Evolutionary conservation across 2,888 invertebrate species (phyloP).

Genomic region (Drosophila sordidula): DNA sequence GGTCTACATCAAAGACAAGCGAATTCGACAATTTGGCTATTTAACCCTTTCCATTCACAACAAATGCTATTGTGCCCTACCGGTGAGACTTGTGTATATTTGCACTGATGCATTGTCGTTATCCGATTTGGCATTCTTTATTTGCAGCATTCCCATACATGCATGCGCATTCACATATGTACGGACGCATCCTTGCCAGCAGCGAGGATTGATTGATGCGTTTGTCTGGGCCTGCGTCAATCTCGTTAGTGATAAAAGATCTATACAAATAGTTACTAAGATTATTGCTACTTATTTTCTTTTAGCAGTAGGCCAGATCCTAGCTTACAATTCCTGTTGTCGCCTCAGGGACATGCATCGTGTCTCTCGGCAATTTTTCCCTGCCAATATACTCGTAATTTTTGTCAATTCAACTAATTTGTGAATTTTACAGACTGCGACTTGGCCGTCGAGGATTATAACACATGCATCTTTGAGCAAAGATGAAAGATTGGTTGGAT

Average conservation of each 20-base stretch:
- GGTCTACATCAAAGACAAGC: conserved; percentile 39
- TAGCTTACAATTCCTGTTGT: background rate
- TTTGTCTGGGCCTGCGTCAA: conserved; percentile 44
- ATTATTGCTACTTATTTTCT: conserved; percentile 18
- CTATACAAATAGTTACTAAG: conserved; percentile 32
- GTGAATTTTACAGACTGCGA: background rate
- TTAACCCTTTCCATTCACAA: conserved; percentile 67
- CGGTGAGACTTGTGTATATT: conserved; percentile 37
- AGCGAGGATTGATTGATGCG: conserved; percentile 46
- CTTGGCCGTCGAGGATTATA: background rate
- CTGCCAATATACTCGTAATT: background rate
- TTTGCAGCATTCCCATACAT: conserved; percentile 5
- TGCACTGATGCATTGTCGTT: conserved; percentile 64
- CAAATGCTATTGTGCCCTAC: conserved; percentile 56
- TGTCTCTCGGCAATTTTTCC: background rate
- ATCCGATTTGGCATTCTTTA: conserved; percentile 68
- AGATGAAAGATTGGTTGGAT: too few relatives aligned
- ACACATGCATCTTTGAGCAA: background rate
- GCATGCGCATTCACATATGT: background rate
- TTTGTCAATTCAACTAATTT: background rate
- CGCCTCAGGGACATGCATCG: conserved; percentile 3
- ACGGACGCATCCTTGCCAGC: conserved; percentile 29
- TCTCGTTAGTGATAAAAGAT: conserved; percentile 59
- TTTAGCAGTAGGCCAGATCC: background rate
- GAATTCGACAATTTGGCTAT: conserved; percentile 51